Percentiles rank a stretch among this genome's conserved stretches.
Evolutionary conservation across 1,140 invertebrate genomes (phyloP).

Genomic region (Belonocnema kinseyi): DNA sequence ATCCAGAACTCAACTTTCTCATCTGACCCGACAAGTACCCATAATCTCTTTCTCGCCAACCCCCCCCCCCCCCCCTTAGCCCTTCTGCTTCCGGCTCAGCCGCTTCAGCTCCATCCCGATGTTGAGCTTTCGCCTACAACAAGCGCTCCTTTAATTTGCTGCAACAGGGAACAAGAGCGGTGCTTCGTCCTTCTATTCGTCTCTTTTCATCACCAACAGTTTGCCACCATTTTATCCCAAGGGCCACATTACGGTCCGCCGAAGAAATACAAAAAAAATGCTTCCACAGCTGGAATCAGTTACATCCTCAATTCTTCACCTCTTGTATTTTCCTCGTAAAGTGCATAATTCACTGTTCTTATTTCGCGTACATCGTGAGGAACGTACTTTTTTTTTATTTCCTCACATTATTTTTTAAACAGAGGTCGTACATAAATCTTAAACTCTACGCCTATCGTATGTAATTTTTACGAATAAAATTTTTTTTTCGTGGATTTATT

Average conservation of each 20-base stretch:
- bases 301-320: slow-evolving; percentile 32
- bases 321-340: neutral
- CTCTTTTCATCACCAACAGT: neutral
- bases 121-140: slow-evolving; percentile 31
- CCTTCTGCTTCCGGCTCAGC: neutral
- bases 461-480: too few relatives aligned
- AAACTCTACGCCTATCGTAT: too few relatives aligned
- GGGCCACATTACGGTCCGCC: slow-evolving; percentile 9
- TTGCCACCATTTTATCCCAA: slow-evolving; percentile 4
- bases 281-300: slow-evolving; percentile 30
- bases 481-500: too few relatives aligned
- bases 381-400: neutral
- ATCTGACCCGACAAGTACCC: slow-evolving; percentile 21
- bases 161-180: neutral
- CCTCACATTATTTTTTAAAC: neutral
- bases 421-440: too few relatives aligned
- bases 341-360: slow-evolving; percentile 10
- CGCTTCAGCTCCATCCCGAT: slow-evolving; percentile 20
- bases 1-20: slow-evolving; percentile 17
- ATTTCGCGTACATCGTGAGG: neutral
- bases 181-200: neutral
- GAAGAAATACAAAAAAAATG: neutral
- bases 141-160: slow-evolving; percentile 23
- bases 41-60: slow-evolving; percentile 10
- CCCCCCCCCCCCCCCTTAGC: too few relatives aligned